phyloP scores from a whole-genome alignment of 2,888 invertebrate species.

The Cryptocephalus primarius region DNA sequence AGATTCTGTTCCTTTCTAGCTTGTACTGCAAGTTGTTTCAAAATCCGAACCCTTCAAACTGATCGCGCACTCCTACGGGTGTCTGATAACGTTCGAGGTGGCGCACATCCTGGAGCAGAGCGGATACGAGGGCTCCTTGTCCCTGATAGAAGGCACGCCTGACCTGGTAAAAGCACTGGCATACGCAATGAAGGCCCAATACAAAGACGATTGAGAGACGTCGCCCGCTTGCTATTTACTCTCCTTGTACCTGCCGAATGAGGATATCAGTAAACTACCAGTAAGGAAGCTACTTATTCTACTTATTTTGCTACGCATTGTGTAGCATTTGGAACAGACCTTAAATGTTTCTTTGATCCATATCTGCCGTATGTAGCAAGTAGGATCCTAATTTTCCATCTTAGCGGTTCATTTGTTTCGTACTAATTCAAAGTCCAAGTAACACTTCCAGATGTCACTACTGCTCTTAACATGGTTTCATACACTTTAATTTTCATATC shows the following conservation, averaged over 20 bases:
- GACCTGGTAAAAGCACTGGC: constrained; percentile 46
- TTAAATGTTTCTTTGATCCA: no score
- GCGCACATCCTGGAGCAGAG: constrained; percentile 57
- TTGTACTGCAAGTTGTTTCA: constrained; percentile 42
- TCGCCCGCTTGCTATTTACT: constrained; percentile 39
- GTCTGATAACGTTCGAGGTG: constrained; percentile 65
- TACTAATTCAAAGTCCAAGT: no score
- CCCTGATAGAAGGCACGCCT: constrained; percentile 74
- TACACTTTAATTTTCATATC: no score
- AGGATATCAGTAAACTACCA: constrained; percentile 34
- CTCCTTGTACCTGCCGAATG: constrained; percentile 37
- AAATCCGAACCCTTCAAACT: constrained; percentile 55
- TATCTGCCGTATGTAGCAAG: no score
- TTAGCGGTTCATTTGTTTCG: no score
- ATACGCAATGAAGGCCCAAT: constrained; percentile 36
- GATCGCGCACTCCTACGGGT: constrained; percentile 83
- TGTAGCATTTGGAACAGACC: no score
- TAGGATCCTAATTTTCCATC: no score
- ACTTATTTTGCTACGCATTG: no score
- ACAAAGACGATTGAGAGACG: constrained; percentile 43
- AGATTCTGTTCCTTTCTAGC: constrained; percentile 34
- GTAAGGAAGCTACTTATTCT: constrained; percentile 9
- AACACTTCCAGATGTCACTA: no score
- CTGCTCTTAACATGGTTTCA: no score
- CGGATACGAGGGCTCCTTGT: constrained; percentile 51